These are phyloP conservation scores for Oligia strigilis DNA, from an alignment of 2,888 invertebrate genomes.

Conservation along the genomic window DNA sequence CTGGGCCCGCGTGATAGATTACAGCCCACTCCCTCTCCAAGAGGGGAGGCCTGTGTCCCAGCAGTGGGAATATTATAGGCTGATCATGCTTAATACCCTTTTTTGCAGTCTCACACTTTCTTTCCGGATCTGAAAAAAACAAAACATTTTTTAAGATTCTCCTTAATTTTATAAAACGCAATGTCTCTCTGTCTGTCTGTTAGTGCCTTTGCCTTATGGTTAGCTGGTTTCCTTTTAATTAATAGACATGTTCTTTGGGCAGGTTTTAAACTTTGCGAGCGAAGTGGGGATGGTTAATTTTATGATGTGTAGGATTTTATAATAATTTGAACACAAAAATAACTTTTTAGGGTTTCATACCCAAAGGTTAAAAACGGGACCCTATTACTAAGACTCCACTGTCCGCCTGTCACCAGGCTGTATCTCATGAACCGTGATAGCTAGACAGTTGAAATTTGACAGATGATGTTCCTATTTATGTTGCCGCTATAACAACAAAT, in stretches of 20 bases:
- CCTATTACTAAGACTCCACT: too few relatives aligned
- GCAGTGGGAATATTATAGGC: background rate
- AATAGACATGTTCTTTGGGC: background rate
- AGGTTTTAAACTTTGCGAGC: background rate
- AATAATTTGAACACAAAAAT: background rate
- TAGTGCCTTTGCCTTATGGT: too few relatives aligned
- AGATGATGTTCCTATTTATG: too few relatives aligned
- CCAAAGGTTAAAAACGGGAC: background rate
- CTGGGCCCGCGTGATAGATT: background rate
- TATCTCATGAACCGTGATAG: too few relatives aligned
- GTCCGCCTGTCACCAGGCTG: too few relatives aligned
- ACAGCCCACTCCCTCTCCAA: background rate
- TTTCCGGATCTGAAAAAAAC: conserved; percentile 78
- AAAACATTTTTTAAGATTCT: background rate
- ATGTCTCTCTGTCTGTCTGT: background rate
- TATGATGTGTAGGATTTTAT: background rate
- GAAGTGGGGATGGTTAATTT: background rate
- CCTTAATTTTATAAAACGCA: background rate
- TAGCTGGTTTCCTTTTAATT: background rate
- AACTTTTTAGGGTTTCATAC: background rate
- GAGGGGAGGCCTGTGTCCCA: background rate
- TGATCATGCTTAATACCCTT: background rate
- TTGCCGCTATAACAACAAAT: too few relatives aligned
- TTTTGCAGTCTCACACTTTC: conserved; percentile 69
- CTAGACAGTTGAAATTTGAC: too few relatives aligned